Conservation (phyloP, 2,888 invertebrate genomes). For the Operophtera brumata region DNA sequence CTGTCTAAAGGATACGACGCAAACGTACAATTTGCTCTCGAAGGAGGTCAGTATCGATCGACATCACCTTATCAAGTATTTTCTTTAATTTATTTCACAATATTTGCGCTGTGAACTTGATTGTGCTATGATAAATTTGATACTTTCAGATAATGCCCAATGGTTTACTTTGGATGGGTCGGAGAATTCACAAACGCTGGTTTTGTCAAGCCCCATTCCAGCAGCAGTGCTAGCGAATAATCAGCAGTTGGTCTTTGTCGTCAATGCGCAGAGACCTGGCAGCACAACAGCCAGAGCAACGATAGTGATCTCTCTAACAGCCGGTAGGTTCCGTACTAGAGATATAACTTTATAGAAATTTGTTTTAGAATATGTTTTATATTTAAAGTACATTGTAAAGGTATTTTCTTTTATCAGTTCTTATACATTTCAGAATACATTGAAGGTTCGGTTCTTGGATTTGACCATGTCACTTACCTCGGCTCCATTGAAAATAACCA, state of each 20-base stretch:
- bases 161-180: conserved; percentile 22
- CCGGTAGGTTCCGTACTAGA: conserved; percentile 11
- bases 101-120: too few species aligned
- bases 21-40: conserved; percentile 35
- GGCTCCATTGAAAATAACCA: conserved; percentile 33
- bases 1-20: conserved; percentile 34
- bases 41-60: conserved; percentile 37
- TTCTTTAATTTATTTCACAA: too few species aligned
- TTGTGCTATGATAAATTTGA: too few species aligned
- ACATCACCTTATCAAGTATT: not conserved
- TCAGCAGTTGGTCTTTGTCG: conserved; percentile 34
- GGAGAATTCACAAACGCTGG: conserved; percentile 29
- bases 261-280: conserved; percentile 25
- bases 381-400: too few species aligned
- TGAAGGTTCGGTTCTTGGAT: conserved; percentile 24
- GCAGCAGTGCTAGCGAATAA: conserved; percentile 34
- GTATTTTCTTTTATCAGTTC: conserved; percentile 1
- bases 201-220: conserved; percentile 29
- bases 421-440: conserved; percentile 20
- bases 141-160: conserved; percentile 10
- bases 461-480: conserved; percentile 32
- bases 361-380: too few species aligned
- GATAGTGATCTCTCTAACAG: conserved; percentile 24
- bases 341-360: too few species aligned
- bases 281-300: conserved; percentile 25